Evolutionary conservation across 2,797 vertebrate species (phyloP).

Genomic region (Sebastes diaconus): DNA sequence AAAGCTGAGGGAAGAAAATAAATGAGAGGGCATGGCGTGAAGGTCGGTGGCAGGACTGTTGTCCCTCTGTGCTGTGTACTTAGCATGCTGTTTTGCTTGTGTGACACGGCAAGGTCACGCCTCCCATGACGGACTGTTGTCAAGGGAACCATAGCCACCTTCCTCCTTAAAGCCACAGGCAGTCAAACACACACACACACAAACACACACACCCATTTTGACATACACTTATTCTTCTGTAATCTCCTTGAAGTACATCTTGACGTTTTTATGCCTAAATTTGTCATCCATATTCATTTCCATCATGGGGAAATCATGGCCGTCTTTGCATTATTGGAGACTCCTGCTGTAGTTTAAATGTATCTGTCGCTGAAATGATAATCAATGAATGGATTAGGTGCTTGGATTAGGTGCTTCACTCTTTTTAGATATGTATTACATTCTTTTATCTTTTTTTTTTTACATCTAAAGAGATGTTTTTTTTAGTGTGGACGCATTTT

Average conservation of each 20-base stretch:
- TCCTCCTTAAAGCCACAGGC: slow-evolving; percentile 48
- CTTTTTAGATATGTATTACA: neutral
- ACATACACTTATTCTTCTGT: neutral
- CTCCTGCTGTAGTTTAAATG: neutral
- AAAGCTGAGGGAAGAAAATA: neutral
- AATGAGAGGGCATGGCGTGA: neutral
- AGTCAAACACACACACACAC: neutral
- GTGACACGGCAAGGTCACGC: slow-evolving; percentile 57
- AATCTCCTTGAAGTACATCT: neutral
- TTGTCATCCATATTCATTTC: slow-evolving; percentile 1
- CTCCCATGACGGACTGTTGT: slow-evolving; percentile 45
- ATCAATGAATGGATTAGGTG: neutral
- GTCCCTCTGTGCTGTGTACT: neutral
- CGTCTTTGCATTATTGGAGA: neutral
- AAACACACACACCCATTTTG: neutral
- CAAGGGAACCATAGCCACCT: slow-evolving; percentile 58
- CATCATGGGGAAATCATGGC: neutral
- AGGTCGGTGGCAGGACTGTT: neutral
- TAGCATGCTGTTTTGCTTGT: slow-evolving; percentile 25
- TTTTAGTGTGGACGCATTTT: neutral
- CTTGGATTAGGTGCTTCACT: neutral
- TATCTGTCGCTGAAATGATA: neutral
- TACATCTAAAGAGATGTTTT: neutral
- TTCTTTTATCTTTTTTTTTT: neutral
- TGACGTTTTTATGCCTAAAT: neutral